Percentiles rank a stretch among this genome's conserved stretches.
Conservation (phyloP, 2,797 vertebrate genomes). For the Ctenopoma kingsleyae region DNA sequence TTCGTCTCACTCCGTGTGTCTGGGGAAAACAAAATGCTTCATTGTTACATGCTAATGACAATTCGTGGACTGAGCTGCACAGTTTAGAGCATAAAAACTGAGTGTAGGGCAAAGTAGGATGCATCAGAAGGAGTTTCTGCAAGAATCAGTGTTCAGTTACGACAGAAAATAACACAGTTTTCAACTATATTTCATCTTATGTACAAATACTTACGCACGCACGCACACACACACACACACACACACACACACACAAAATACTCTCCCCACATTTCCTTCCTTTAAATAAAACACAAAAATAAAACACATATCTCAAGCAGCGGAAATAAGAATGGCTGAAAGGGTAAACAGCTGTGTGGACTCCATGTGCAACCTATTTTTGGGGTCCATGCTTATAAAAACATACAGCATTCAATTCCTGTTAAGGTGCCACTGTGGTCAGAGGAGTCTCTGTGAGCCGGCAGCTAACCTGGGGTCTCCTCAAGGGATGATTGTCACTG, state of each 20-base stretch:
- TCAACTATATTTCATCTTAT: conserved; percentile 74
- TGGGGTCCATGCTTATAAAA: conserved; percentile 63
- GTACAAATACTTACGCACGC: conserved; percentile 75
- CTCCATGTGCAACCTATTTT: conserved; percentile 58
- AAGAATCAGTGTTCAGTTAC: conserved; percentile 61
- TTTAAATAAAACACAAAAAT: conserved; percentile 70
- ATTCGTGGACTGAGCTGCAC: conserved; percentile 57
- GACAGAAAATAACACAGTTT: conserved; percentile 58
- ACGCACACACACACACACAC: conserved; percentile 36
- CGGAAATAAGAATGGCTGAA: conserved; percentile 74
- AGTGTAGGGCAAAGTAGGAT: conserved; percentile 33
- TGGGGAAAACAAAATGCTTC: conserved; percentile 52
- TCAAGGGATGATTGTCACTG: conserved; percentile 78
- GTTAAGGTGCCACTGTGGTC: conserved; percentile 72
- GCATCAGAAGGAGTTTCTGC: conserved; percentile 43
- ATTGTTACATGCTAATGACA: conserved; percentile 63
- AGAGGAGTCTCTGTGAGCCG: conserved; percentile 68
- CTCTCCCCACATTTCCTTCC: conserved; percentile 25
- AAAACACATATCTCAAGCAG: conserved; percentile 72
- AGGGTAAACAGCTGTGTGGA: conserved; percentile 72
- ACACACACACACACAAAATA: conserved; percentile 33
- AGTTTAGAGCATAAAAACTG: conserved; percentile 51
- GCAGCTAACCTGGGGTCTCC: conserved; percentile 74
- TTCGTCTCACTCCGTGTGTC: conserved; percentile 35
- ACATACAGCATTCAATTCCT: conserved; percentile 72